Evolutionary conservation across 1,140 invertebrate genomes (phyloP).

Genomic region (Pectinophora gossypiella): DNA sequence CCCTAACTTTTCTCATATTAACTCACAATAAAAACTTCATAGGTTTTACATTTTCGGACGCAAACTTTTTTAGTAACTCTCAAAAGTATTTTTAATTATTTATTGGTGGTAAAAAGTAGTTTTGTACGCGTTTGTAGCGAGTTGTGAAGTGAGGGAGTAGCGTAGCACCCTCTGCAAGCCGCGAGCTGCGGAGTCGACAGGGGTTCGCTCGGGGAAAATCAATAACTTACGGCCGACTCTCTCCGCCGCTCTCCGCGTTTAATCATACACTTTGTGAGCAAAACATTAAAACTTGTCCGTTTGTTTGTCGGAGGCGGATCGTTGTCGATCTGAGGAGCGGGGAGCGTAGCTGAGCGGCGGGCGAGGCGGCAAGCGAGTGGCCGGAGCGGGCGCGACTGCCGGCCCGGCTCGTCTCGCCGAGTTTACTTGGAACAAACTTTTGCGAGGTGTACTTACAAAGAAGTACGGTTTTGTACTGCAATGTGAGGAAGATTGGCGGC

Average conservation of each 20-base stretch:
- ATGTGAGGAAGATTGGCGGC: conserved; percentile 63
- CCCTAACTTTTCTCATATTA: conserved; percentile 66
- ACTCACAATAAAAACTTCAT: conserved; percentile 54
- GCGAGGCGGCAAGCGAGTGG: conserved; percentile 24
- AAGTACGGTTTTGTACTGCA: conserved; percentile 70
- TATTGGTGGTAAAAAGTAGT: conserved; percentile 36
- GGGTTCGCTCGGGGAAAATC: conserved; percentile 75
- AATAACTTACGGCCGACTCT: conserved; percentile 76
- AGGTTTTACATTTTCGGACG: conserved; percentile 33
- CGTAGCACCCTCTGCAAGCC: conserved; percentile 41
- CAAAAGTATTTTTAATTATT: conserved; percentile 34
- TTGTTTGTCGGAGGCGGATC: conserved; percentile 67
- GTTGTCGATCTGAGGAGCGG: conserved; percentile 30
- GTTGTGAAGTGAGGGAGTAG: conserved; percentile 42
- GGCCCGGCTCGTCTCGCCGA: conserved; percentile 31
- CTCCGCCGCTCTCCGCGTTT: conserved; percentile 71
- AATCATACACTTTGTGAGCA: conserved; percentile 75
- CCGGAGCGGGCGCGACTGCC: conserved; percentile 9
- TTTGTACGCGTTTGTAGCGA: conserved; percentile 31
- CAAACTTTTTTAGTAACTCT: conserved; percentile 37
- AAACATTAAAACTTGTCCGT: conserved; percentile 75
- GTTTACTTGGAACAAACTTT: conserved; percentile 74
- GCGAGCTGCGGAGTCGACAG: conserved; percentile 66
- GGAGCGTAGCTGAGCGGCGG: conserved; percentile 21
- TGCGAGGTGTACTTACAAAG: conserved; percentile 71